Conservation (phyloP, 2,888 invertebrate species). For the Falcaria lacertinaria region DNA sequence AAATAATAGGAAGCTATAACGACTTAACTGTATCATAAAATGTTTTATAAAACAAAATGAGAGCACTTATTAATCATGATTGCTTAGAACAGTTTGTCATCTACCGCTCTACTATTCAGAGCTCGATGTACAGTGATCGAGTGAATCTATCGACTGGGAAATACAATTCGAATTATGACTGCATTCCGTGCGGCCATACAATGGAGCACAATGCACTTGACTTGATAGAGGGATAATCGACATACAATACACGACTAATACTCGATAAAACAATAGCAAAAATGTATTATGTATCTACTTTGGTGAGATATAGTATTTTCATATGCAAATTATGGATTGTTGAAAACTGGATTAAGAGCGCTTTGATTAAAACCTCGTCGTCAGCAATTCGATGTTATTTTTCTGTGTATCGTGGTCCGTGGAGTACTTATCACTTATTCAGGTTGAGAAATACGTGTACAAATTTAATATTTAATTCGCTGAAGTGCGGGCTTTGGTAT, state of each 20-base stretch:
- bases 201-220: background rate
- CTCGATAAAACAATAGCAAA: background rate
- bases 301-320: too few species aligned
- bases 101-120: slow-evolving; percentile 15
- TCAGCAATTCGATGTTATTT: too few species aligned
- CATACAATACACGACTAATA: background rate
- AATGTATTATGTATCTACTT: background rate
- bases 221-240: background rate
- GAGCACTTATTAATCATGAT: slow-evolving; percentile 9
- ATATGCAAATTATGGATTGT: too few species aligned
- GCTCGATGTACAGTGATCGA: slow-evolving; percentile 17
- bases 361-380: too few species aligned
- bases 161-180: slow-evolving; percentile 11
- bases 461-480: too few species aligned
- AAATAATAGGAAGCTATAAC: too few species aligned
- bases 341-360: too few species aligned
- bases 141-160: slow-evolving; percentile 16
- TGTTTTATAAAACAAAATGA: background rate
- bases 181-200: background rate
- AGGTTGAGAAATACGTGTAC: too few species aligned
- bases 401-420: too few species aligned
- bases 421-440: too few species aligned
- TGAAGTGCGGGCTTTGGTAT: too few species aligned
- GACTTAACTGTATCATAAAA: background rate
- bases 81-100: slow-evolving; percentile 6